Evolutionary conservation across 2,888 invertebrate genomes (phyloP).

Genomic region (Dyspetes luteomarginatus): DNA sequence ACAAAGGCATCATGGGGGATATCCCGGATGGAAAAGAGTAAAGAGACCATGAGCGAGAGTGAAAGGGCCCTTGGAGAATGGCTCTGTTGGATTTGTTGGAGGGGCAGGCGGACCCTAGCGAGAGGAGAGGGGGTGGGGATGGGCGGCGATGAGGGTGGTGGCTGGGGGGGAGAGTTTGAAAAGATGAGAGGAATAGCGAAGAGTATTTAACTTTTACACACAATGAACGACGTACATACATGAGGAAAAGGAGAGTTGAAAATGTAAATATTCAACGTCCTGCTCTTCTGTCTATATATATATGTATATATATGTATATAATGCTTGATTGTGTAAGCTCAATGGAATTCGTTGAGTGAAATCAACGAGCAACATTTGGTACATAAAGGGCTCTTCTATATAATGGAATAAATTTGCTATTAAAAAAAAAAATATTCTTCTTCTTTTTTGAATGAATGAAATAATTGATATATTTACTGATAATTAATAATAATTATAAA

Average conservation of each 20-base stretch:
- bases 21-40: conserved; percentile 54
- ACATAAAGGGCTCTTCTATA: too few relatives aligned
- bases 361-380: neutral
- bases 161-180: conserved; percentile 1
- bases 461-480: too few relatives aligned
- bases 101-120: too few relatives aligned
- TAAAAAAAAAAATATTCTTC: too few relatives aligned
- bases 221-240: conserved; percentile 46
- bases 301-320: too few relatives aligned
- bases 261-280: conserved; percentile 64
- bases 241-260: conserved; percentile 48
- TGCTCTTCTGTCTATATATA: conserved; percentile 48
- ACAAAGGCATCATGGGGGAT: conserved; percentile 62
- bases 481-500: too few relatives aligned
- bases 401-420: too few relatives aligned
- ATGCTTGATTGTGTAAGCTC: conserved; percentile 62
- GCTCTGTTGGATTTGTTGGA: too few relatives aligned
- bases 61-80: conserved; percentile 38
- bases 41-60: conserved; percentile 51
- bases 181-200: conserved; percentile 25
- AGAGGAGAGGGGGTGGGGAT: neutral
- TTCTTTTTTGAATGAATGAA: too few relatives aligned
- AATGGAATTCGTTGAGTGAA: conserved; percentile 7
- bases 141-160: too few relatives aligned
- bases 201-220: conserved; percentile 38